Evolutionary conservation across 2,797 vertebrate species (phyloP), one percentile per base, ranked within the genome.

Genomic region (Xiphorhynchus erythropygius): DNA sequence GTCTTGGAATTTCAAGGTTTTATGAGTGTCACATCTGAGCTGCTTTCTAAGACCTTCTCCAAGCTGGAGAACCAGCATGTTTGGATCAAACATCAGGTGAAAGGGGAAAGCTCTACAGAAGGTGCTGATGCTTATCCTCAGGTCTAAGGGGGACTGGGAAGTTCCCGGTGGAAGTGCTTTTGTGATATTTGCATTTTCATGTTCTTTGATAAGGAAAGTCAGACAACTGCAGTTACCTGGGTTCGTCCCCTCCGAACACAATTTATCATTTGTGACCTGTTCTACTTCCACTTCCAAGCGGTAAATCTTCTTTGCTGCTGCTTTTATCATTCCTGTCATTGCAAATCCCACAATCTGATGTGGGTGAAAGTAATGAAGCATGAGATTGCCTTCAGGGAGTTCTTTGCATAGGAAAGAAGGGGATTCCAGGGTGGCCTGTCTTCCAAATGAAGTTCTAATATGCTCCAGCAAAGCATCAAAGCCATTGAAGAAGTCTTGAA

Each of bases 401-500:
- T 99, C 99, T 97, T 99, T 99, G 98, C 99, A 99, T 97, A 99
- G 99, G 97, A 99, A 99, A 91, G 99, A 99, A 82, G 99, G 98
- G 59, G 99, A 99, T 97, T 99, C 99, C 42, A 98, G 97, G 22
- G 98, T 98, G 89, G 98, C 99, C 47, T 99, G 98, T 90, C 98
- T 99, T 91, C 99, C 99, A 28, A 99, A 99, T 75, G 99, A 99
- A 97, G 99, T 99, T 97, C 99, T 98, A 97, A 99, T 99, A 95
- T 99, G 99, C 97, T 99, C 99, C 97, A 99, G 98, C 95, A 99
- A 98, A 96, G 99, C 99, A 65, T 99, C 99, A 52, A 99, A 99
- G 95, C 99, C 99, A 70, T 99, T 99, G 97, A 99, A 99, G 97
- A 99, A 99, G 97, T 99, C 99, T 97, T 99, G 99, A 95, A 99